These are phyloP conservation scores for Trichonephila inaurata DNA, from an alignment of 1,140 invertebrate genomes.

Conservation along the genomic window DNA sequence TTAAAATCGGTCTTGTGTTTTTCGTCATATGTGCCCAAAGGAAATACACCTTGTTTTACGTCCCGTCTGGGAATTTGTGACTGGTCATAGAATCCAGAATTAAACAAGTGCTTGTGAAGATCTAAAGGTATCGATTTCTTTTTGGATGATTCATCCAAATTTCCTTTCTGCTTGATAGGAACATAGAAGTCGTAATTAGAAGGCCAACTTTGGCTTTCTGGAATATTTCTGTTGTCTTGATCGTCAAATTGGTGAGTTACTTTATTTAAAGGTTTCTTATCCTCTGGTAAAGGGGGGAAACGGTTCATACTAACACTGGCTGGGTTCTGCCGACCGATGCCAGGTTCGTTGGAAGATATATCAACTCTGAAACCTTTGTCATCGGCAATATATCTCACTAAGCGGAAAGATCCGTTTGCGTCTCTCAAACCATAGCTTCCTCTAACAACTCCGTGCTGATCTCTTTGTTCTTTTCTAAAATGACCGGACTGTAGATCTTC, in stretches of 20 bases:
- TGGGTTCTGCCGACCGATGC: conserved; percentile 49
- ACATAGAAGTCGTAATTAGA: conserved; percentile 1
- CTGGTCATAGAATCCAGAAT: background rate
- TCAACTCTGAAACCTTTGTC: conserved; percentile 70
- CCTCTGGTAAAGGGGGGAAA: background rate
- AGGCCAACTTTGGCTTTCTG: background rate
- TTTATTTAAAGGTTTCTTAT: too few species aligned
- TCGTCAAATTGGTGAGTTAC: background rate
- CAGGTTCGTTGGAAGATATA: conserved; percentile 64
- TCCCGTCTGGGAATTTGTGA: background rate
- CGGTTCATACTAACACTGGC: conserved; percentile 32
- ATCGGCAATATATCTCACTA: conserved; percentile 67
- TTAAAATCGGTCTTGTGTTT: background rate
- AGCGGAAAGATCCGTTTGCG: conserved; percentile 39
- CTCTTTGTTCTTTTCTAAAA: conserved; percentile 65
- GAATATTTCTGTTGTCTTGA: background rate
- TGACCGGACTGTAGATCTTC: conserved; percentile 34
- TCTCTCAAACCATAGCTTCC: conserved; percentile 70
- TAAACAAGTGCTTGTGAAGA: background rate
- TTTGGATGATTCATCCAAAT: background rate
- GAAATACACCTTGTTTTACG: background rate
- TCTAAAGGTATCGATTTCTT: background rate
- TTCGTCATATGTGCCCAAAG: background rate
- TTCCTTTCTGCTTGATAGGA: background rate
- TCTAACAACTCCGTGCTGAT: conserved; percentile 55